A percentile compares a stretch with the other conserved stretches of the same genome.
These are phyloP conservation scores for Stictocephala bisonia DNA, from an alignment of 2,888 invertebrate species.

Conservation along the genomic window DNA sequence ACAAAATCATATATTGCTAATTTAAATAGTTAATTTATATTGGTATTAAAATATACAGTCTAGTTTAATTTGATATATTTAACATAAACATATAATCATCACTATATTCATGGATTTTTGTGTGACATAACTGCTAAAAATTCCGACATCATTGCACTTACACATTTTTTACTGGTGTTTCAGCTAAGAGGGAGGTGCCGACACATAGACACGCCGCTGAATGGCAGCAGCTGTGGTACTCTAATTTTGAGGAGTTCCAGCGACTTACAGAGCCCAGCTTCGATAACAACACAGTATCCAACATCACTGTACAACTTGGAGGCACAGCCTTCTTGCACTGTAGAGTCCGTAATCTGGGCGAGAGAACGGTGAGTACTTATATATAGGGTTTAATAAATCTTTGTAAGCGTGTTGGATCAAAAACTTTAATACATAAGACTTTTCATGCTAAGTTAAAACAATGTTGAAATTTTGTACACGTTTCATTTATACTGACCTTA, in stretches of 20 bases:
- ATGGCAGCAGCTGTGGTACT: slow-evolving; percentile 75
- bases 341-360: slow-evolving; percentile 77
- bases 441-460: too few relatives aligned
- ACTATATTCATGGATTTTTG: too few relatives aligned
- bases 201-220: slow-evolving; percentile 64
- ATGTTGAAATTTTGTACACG: too few relatives aligned
- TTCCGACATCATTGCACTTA: background rate
- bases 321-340: slow-evolving; percentile 84
- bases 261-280: slow-evolving; percentile 64
- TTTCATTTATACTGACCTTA: too few relatives aligned
- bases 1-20: too few relatives aligned
- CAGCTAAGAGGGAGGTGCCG: slow-evolving; percentile 47
- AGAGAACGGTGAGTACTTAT: slow-evolving; percentile 77
- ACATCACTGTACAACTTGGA: slow-evolving; percentile 81
- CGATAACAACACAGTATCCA: slow-evolving; percentile 81
- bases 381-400: too few relatives aligned
- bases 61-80: background rate
- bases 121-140: background rate
- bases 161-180: background rate
- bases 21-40: too few relatives aligned
- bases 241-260: slow-evolving; percentile 69
- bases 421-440: too few relatives aligned
- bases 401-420: too few relatives aligned
- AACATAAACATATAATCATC: background rate
- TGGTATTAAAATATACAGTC: too few relatives aligned